Conservation (phyloP, 2,888 invertebrate genomes). For the Drosophila maculinotata region DNA sequence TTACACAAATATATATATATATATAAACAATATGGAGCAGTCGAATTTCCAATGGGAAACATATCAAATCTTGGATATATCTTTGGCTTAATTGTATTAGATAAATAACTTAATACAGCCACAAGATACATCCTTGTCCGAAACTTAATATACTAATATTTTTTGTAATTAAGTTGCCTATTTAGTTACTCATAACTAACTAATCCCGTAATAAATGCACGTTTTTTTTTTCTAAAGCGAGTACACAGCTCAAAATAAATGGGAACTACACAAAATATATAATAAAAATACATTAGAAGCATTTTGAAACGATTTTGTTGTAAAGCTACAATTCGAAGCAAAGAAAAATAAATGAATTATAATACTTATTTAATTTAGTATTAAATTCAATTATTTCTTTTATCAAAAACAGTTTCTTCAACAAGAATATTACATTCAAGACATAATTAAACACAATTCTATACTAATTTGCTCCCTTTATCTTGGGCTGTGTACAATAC, state of each 20-base stretch:
- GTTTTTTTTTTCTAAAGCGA: conserved; percentile 2
- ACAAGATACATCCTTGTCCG: conserved; percentile 29
- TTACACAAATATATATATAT: conserved; percentile 31
- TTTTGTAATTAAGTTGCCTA: conserved; percentile 27
- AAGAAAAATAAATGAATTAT: too few relatives aligned
- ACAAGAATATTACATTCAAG: too few relatives aligned
- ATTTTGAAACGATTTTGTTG: too few relatives aligned
- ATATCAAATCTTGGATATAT: conserved; percentile 35
- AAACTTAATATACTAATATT: conserved; percentile 1
- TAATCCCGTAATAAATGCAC: conserved; percentile 22
- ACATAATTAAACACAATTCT: too few relatives aligned
- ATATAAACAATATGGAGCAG: conserved; percentile 27
- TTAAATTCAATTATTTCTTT: too few relatives aligned
- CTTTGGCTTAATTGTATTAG: conserved; percentile 25
- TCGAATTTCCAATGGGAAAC: conserved; percentile 11
- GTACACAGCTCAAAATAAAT: conserved; percentile 12
- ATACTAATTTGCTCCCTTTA: neutral
- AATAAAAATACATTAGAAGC: too few relatives aligned
- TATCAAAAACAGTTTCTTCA: too few relatives aligned
- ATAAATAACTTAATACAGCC: neutral
- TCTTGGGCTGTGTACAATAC: conserved; percentile 13
- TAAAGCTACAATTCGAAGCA: too few relatives aligned
- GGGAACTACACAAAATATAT: neutral
- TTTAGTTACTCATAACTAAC: conserved; percentile 7
- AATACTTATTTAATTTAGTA: too few relatives aligned